Conservation (phyloP, 2,888 invertebrate species). For the Cheiracanthium punctorium region DNA sequence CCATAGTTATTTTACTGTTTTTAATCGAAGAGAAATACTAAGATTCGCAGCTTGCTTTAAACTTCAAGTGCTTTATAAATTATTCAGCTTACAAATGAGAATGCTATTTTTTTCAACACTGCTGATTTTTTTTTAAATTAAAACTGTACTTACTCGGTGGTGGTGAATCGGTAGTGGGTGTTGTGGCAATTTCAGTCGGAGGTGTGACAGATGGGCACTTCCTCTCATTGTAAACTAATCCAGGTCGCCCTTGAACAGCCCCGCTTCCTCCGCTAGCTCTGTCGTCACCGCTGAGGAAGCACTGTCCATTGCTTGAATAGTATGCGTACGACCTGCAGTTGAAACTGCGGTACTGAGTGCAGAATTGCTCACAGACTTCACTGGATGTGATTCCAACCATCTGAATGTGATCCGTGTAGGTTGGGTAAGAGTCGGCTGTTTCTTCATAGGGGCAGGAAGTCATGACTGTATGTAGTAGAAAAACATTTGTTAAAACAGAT, state of each 20-base stretch:
- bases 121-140: too few species aligned
- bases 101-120: too few species aligned
- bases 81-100: too few species aligned
- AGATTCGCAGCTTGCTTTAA: too few species aligned
- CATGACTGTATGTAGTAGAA: conserved; percentile 36
- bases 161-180: conserved; percentile 64
- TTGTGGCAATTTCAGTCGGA: conserved; percentile 52
- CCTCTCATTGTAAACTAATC: conserved; percentile 72
- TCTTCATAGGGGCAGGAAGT: conserved; percentile 71
- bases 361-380: conserved; percentile 76
- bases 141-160: conserved; percentile 70
- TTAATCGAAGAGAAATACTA: too few species aligned
- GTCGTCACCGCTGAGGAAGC: conserved; percentile 76
- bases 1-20: too few species aligned
- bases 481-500: too few species aligned
- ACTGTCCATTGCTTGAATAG: conserved; percentile 76
- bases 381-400: conserved; percentile 75
- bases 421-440: conserved; percentile 72
- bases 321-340: conserved; percentile 77
- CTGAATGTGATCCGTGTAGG: conserved; percentile 72
- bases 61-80: too few species aligned
- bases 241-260: conserved; percentile 69
- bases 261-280: conserved; percentile 69
- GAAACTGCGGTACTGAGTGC: conserved; percentile 76
- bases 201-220: conserved; percentile 67